These are phyloP conservation scores for Syngnathus scovelli DNA, from an alignment of 2,113 vertebrate species.

Conservation along the genomic window DNA sequence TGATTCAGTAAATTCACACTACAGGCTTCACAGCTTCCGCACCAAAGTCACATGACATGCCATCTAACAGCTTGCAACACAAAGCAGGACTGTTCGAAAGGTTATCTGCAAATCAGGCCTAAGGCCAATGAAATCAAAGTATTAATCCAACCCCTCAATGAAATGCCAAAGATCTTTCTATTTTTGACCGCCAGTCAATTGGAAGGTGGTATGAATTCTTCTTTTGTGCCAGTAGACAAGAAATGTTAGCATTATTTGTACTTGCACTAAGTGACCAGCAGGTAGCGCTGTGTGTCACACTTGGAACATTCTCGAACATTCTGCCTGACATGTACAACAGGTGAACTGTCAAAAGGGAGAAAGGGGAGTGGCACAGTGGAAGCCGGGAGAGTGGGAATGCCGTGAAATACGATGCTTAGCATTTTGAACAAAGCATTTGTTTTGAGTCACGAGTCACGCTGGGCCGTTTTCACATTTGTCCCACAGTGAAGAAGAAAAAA, in stretches of 20 bases:
- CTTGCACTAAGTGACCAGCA: constrained; percentile 27
- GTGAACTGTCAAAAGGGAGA: constrained; percentile 13
- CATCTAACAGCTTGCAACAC: constrained; percentile 5
- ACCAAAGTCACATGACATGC: neutral
- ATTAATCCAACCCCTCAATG: neutral
- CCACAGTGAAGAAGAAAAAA: neutral
- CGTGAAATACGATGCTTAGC: constrained; percentile 26
- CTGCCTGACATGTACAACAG: constrained; percentile 21
- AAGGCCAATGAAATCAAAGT: neutral
- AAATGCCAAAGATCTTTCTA: neutral
- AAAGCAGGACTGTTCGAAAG: neutral
- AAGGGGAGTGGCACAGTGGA: neutral
- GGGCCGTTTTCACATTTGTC: neutral
- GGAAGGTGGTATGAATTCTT: neutral
- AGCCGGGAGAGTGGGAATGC: constrained; percentile 3
- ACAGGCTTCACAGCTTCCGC: constrained; percentile 12
- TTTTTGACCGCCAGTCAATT: neutral
- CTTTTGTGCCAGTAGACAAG: neutral
- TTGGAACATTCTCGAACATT: constrained; percentile 32
- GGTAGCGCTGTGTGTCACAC: constrained; percentile 27
- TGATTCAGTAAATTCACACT: constrained; percentile 9
- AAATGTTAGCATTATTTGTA: neutral
- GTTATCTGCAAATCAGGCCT: neutral
- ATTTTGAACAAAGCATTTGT: constrained; percentile 17
- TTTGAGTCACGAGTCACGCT: constrained; percentile 1